These are phyloP conservation scores for Florisuga fusca DNA, from an alignment of 2,797 vertebrate genomes.

Conservation along the genomic window DNA sequence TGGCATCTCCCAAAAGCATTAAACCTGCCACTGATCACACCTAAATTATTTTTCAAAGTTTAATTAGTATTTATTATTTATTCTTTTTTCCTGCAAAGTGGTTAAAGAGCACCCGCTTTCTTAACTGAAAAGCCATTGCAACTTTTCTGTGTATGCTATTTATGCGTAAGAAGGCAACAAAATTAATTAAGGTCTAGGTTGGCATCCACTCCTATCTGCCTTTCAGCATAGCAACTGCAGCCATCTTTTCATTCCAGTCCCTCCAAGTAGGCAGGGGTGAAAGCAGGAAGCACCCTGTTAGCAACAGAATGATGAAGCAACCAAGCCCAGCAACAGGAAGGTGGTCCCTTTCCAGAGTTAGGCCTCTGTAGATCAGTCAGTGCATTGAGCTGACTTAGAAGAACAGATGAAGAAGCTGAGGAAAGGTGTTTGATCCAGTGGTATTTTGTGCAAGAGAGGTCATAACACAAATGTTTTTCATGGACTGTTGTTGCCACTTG, in stretches of 20 bases:
- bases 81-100: fast-evolving
- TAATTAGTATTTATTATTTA: no score
- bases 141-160: neutral
- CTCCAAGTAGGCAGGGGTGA: neutral
- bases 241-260: fast-evolving
- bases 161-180: neutral
- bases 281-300: neutral
- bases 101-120: neutral
- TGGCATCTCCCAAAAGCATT: neutral
- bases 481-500: fast-evolving
- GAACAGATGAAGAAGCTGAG: neutral
- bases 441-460: neutral
- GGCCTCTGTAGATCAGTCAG: fast-evolving
- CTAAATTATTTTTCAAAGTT: no score
- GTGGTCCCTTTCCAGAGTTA: fast-evolving
- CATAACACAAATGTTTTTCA: fast-evolving
- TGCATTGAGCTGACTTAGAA: fast-evolving
- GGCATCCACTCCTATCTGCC: neutral
- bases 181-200: neutral
- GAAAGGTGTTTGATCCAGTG: fast-evolving
- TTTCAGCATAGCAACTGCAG: neutral
- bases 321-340: neutral
- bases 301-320: fast-evolving
- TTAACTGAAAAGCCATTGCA: neutral
- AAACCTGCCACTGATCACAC: neutral